A percentile compares a stretch with the other conserved stretches of the same genome.
Evolutionary conservation across 2,888 invertebrate genomes (phyloP).

Genomic region (Gasteruption jaculator): DNA sequence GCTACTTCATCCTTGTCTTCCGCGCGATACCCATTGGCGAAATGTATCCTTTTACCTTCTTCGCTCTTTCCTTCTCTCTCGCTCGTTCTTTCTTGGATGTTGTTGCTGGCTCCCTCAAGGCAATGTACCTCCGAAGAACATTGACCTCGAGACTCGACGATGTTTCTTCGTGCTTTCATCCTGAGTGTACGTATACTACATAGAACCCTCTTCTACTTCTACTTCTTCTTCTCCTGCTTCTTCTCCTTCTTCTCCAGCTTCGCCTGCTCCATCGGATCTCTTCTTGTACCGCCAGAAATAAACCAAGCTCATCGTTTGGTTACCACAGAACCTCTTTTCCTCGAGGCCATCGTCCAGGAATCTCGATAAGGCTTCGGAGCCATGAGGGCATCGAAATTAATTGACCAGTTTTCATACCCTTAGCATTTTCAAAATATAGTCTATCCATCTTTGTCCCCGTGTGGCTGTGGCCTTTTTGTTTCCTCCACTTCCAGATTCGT

Average conservation of each 20-base stretch:
- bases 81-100: slow-evolving; percentile 15
- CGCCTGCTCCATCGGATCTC: slow-evolving; percentile 18
- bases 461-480: no score
- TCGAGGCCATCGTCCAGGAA: slow-evolving; percentile 36
- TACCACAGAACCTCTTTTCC: slow-evolving; percentile 27
- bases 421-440: no score
- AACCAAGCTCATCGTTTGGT: slow-evolving; percentile 33
- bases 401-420: slow-evolving; percentile 35
- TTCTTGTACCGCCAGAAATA: slow-evolving; percentile 35
- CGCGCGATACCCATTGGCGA: no score
- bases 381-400: slow-evolving; percentile 43
- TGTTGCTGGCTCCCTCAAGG: slow-evolving; percentile 34
- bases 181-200: slow-evolving; percentile 10
- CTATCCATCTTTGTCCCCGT: slow-evolving; percentile 10
- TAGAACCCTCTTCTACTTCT: slow-evolving; percentile 8
- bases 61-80: slow-evolving; percentile 9
- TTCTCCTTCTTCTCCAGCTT: slow-evolving; percentile 23
- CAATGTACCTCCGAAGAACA: slow-evolving; percentile 46
- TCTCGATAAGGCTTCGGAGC: slow-evolving; percentile 43
- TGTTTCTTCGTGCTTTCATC: neutral
- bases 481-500: no score
- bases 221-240: slow-evolving; percentile 6
- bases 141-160: slow-evolving; percentile 37
- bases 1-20: slow-evolving; percentile 13
- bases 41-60: no score